Percentiles rank a stretch among this genome's conserved stretches.
Evolutionary conservation across 2,113 vertebrate genomes (phyloP).

Genomic region (Nycticryphes semicollaris): DNA sequence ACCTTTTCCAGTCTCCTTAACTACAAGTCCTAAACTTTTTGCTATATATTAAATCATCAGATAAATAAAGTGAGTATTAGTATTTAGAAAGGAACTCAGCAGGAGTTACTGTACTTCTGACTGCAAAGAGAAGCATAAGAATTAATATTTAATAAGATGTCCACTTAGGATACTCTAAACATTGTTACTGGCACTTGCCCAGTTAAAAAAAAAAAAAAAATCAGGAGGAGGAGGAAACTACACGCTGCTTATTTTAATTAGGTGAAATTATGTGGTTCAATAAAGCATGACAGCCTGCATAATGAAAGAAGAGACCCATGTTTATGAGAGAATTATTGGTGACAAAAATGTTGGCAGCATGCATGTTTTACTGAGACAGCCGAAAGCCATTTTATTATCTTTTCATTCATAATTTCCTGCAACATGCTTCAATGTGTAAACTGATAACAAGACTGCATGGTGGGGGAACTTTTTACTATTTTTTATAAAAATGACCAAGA

Average conservation of each 20-base stretch:
- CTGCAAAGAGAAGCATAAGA: background rate
- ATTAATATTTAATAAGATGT: conserved; percentile 69
- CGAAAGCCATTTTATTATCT: conserved; percentile 55
- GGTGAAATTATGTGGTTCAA: conserved; percentile 75
- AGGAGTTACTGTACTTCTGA: background rate
- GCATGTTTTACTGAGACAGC: conserved; percentile 25
- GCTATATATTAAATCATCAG: background rate
- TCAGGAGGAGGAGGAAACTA: conserved; percentile 26
- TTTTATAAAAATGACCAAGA: background rate
- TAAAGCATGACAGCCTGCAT: conserved; percentile 69
- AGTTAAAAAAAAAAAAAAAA: conserved; percentile 1
- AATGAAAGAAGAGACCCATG: conserved; percentile 65
- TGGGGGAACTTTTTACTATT: background rate
- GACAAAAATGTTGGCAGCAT: conserved; percentile 58
- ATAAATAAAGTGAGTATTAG: conserved; percentile 31
- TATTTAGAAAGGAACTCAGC: conserved; percentile 22
- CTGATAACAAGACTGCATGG: background rate
- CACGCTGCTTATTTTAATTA: conserved; percentile 76
- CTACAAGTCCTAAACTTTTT: background rate
- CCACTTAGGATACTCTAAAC: conserved; percentile 66
- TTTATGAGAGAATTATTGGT: conserved; percentile 70
- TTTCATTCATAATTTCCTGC: conserved; percentile 69
- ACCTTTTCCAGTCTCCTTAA: background rate
- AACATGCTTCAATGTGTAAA: conserved; percentile 45
- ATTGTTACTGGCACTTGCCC: conserved; percentile 60